Base-by-base conservation (phyloP, 2,888 invertebrate species). In the Taenaris catops region DNA sequence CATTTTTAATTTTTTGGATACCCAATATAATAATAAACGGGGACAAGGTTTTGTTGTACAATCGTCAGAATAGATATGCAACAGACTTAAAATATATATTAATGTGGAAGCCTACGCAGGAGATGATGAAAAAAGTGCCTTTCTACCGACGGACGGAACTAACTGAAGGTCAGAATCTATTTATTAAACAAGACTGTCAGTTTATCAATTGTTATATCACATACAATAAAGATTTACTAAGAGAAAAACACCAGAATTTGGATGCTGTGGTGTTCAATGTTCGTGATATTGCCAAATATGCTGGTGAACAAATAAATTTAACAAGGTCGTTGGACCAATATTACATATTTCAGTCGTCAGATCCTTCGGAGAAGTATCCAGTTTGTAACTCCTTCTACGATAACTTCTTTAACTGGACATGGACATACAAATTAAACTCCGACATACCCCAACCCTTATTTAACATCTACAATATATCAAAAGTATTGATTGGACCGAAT, bases 361-460 rank as follows among this genome's bases (percentile, higher is more conserved):
- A 75, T 28, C 58, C 84, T 0, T 48, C 79, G 0, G 63, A 62
- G 3, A 59, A 58, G 8, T 58, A 67, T 43, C 64, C 78, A 0
- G 20, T 81, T 0, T 86, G 86, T 34, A 51, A 74, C 33, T 46
- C 53, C 0, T 42, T 49, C 2, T 71, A 68, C 9, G 76, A 83
- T 2, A 36, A 67, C 11, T 87, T 81, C 38, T 87, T 87, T 34
- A 84, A 84, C 34, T 72, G 65, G 72, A 81, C 84, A 0, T 83
- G 84, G 84, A 78, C 81, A 1, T 86, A 83, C 8, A 79, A 64
- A 54, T 47, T 79, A 1, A 58, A 72, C 36, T 81, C 83, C 0
- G 75, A 76, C 33, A 59, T 83, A 36, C 64, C 72, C 1, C 68
- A 72, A 23, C 67, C 81, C 0, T 76, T 72, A 43, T 53, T 78